Evolutionary conservation across 2,888 invertebrate species (phyloP).

Genomic region (Conistra vaccinii): DNA sequence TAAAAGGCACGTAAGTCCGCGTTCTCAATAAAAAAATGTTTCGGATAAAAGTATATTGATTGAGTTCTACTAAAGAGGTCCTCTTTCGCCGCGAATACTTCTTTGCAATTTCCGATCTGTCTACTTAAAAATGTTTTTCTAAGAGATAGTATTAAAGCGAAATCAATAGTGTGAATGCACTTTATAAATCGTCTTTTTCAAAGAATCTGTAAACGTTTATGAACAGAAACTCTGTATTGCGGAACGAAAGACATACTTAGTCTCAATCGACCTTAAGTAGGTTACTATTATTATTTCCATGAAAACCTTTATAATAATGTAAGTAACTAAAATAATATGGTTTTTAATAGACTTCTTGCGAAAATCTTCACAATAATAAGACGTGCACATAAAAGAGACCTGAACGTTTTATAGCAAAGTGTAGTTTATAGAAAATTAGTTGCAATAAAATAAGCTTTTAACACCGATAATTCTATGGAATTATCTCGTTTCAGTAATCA

Average conservation of each 20-base stretch:
- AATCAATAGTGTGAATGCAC: background rate
- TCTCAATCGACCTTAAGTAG: background rate
- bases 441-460: constrained; percentile 55
- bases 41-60: constrained; percentile 4
- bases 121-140: constrained; percentile 1
- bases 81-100: background rate
- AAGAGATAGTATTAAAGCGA: background rate
- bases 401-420: constrained; percentile 8
- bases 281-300: constrained; percentile 3
- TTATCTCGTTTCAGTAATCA: constrained; percentile 61
- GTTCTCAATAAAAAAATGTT: background rate
- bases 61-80: too few relatives aligned
- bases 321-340: constrained; percentile 10
- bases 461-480: constrained; percentile 54
- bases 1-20: background rate
- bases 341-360: constrained; percentile 22
- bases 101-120: background rate
- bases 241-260: background rate
- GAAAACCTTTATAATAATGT: constrained; percentile 11
- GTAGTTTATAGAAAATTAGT: constrained; percentile 53
- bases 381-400: background rate
- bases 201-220: background rate
- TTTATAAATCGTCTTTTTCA: background rate
- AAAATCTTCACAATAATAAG: constrained; percentile 9
- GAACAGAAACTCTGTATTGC: background rate